phyloP scores from a whole-genome alignment of 2,888 invertebrate species.

The Andrena flavipes region DNA sequence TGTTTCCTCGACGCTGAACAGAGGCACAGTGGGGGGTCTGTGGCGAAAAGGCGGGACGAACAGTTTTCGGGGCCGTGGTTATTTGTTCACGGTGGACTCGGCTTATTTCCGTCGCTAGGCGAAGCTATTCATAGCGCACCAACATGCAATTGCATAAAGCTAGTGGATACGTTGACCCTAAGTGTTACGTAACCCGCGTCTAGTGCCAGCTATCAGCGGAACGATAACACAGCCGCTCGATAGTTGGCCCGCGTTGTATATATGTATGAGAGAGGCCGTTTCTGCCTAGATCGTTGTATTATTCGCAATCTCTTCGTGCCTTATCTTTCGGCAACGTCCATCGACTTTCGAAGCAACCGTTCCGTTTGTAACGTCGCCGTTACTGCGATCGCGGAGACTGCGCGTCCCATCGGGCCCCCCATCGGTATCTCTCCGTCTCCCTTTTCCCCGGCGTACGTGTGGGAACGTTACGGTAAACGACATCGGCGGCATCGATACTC shows the following conservation, averaged over 20 bases:
- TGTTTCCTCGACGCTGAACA: background rate
- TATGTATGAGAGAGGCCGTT: conserved; percentile 63
- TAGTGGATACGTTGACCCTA: conserved; percentile 83
- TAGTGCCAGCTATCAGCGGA: conserved; percentile 78
- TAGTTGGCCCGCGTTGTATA: conserved; percentile 62
- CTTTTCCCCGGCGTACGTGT: background rate
- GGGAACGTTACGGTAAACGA: conserved; percentile 41
- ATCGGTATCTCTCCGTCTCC: background rate
- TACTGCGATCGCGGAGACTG: conserved; percentile 37
- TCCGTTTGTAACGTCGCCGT: conserved; percentile 42
- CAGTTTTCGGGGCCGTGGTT: background rate
- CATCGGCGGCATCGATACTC: conserved; percentile 26
- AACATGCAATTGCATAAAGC: conserved; percentile 84
- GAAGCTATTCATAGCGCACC: conserved; percentile 82
- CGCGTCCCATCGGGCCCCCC: conserved; percentile 26
- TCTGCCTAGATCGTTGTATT: conserved; percentile 66
- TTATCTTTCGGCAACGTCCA: conserved; percentile 65
- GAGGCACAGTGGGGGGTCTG: background rate
- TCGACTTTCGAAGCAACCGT: conserved; percentile 66
- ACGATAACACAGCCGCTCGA: conserved; percentile 77
- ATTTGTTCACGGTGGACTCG: conserved; percentile 62
- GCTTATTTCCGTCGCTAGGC: conserved; percentile 68
- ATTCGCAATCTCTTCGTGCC: conserved; percentile 67
- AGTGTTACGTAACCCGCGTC: conserved; percentile 78
- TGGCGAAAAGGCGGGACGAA: background rate